A percentile compares a stretch with the other conserved stretches of the same genome.
Conservation (phyloP, 92 coral and sea anemone genomes). For the Parazoanthus darwini region DNA sequence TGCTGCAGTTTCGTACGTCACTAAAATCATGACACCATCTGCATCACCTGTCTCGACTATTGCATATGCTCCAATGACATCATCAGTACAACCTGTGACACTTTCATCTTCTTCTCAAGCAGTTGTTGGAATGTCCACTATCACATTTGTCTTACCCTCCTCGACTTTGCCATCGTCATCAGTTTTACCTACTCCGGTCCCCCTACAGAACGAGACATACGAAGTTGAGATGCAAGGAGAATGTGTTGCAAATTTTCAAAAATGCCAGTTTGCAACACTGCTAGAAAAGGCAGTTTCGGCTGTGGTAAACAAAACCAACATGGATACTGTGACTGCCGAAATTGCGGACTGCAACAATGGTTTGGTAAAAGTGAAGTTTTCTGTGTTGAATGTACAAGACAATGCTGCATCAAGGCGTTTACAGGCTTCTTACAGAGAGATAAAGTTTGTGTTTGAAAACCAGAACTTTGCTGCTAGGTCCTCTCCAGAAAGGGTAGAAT, state of each 20-base stretch:
- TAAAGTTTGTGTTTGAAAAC: conserved; percentile 9
- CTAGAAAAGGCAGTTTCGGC: conserved; percentile 1
- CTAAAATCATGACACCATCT: not conserved
- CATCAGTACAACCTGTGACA: not conserved
- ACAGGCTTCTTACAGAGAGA: not conserved
- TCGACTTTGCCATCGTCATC: conserved; percentile 11
- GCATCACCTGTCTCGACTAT: not conserved
- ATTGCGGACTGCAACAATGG: not conserved
- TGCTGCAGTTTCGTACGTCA: not conserved
- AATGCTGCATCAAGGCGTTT: not conserved
- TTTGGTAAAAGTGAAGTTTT: not conserved
- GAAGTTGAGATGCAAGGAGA: conserved; percentile 26
- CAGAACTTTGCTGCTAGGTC: conserved; percentile 3
- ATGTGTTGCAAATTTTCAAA: conserved; percentile 2
- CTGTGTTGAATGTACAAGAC: not conserved
- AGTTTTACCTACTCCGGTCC: not conserved
- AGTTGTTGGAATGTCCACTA: not conserved
- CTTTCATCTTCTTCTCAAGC: not conserved
- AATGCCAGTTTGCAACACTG: conserved; percentile 25
- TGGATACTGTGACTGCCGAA: not conserved
- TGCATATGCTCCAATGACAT: not conserved
- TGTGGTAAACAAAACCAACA: not conserved
- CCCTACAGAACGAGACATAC: conserved; percentile 13
- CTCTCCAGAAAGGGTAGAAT: conserved; percentile 14
- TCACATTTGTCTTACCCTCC: not conserved